Conservation (phyloP, 2,888 invertebrate genomes). For the Papilio elwesi region DNA sequence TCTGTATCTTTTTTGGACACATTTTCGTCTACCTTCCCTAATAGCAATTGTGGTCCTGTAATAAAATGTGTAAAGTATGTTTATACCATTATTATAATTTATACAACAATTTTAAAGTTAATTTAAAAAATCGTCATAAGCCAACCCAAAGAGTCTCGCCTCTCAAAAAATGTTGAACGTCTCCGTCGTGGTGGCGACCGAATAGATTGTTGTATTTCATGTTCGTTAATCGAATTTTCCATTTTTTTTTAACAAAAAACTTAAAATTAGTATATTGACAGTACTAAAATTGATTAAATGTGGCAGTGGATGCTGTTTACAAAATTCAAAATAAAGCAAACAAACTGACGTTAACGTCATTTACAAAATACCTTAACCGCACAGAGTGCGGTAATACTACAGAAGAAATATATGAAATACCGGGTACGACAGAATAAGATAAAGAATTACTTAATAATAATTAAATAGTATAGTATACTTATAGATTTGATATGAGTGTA, state of each 20-base stretch:
- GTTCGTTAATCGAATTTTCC: slow-evolving; percentile 66
- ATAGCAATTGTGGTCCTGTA: slow-evolving; percentile 61
- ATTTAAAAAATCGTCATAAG: slow-evolving; percentile 21
- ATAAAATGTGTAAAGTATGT: slow-evolving; percentile 42
- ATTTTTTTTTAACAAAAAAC: slow-evolving; percentile 50
- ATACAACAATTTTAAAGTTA: slow-evolving; percentile 13
- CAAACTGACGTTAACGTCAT: slow-evolving; percentile 29
- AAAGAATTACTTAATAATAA: no score
- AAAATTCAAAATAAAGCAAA: slow-evolving; percentile 40
- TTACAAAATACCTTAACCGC: no score
- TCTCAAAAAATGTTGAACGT: slow-evolving; percentile 76
- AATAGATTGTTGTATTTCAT: slow-evolving; percentile 62
- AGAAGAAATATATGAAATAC: no score
- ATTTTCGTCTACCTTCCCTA: slow-evolving; percentile 55
- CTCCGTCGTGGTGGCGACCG: slow-evolving; percentile 72
- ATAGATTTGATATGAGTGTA: no score
- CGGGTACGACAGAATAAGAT: no score
- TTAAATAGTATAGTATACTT: no score
- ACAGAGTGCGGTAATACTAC: no score
- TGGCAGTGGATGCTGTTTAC: neutral
- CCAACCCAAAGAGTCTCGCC: slow-evolving; percentile 71
- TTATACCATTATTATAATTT: neutral
- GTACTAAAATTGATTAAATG: slow-evolving; percentile 18
- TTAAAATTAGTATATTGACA: neutral
- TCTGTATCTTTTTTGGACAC: slow-evolving; percentile 49